Evolutionary conservation across 2,888 invertebrate genomes (phyloP).

Genomic region (Caenorhabditis macrosperma): DNA sequence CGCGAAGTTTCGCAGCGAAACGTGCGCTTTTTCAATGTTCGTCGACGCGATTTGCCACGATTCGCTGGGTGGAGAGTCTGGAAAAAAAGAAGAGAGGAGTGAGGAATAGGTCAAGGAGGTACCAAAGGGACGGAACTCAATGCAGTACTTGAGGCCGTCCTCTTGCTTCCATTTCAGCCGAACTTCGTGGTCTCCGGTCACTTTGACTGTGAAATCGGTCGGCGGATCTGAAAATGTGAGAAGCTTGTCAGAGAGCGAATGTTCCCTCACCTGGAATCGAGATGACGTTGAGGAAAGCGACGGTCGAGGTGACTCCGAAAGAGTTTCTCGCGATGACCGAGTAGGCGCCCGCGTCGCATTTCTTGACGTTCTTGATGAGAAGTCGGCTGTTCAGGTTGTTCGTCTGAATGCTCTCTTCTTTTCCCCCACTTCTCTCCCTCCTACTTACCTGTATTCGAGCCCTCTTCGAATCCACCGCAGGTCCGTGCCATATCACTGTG

Average conservation of each 20-base stretch:
- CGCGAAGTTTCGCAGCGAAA: constrained; percentile 57
- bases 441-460: constrained; percentile 35
- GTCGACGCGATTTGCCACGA: constrained; percentile 49
- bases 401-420: constrained; percentile 33
- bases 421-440: neutral
- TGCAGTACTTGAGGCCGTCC: constrained; percentile 58
- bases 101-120: neutral
- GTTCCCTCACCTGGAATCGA: constrained; percentile 46
- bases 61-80: constrained; percentile 35
- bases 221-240: constrained; percentile 55
- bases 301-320: constrained; percentile 58
- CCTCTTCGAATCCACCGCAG: constrained; percentile 57
- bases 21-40: constrained; percentile 54
- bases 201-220: constrained; percentile 34
- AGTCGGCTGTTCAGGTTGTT: constrained; percentile 46
- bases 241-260: neutral
- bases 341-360: constrained; percentile 61
- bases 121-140: constrained; percentile 61
- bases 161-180: constrained; percentile 62
- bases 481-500: constrained; percentile 63
- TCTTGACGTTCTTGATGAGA: constrained; percentile 39
- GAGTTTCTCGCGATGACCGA: constrained; percentile 63
- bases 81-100: constrained; percentile 4
- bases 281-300: constrained; percentile 55
- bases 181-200: constrained; percentile 58